These are phyloP conservation scores for Lagenorhynchus albirostris DNA, from an alignment of 2,113 vertebrate species.

Conservation along the genomic window DNA sequence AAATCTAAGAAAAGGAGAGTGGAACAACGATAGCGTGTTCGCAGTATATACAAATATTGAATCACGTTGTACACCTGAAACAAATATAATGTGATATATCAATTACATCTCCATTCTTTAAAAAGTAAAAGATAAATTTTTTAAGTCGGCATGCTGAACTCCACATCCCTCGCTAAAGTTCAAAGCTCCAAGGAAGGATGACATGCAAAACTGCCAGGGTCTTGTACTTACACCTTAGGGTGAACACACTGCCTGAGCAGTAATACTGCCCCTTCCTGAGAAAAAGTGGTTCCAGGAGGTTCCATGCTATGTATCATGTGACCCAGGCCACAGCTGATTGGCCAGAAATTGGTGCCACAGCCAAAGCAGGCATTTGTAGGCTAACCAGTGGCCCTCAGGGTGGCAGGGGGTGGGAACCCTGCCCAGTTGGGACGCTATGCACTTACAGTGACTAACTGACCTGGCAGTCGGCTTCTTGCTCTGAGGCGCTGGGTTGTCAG, in stretches of 20 bases:
- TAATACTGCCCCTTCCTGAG: background rate
- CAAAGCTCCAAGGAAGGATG: background rate
- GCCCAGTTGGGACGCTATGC: rapidly evolving
- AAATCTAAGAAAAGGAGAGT: background rate
- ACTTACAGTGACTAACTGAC: background rate
- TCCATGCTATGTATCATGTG: background rate
- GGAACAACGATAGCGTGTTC: too few species aligned
- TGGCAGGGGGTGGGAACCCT: too few species aligned
- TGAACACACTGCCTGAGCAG: background rate
- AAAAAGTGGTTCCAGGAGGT: background rate
- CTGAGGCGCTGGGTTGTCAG: background rate
- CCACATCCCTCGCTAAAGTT: background rate
- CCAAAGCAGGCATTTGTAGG: background rate
- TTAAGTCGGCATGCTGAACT: background rate
- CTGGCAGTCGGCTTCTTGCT: background rate
- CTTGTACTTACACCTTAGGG: background rate
- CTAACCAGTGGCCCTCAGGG: background rate
- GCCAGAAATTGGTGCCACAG: background rate
- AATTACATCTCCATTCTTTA: background rate
- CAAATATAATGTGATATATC: background rate
- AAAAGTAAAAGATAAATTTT: too few species aligned
- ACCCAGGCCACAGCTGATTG: background rate
- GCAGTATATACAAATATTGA: background rate
- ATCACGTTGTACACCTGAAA: background rate
- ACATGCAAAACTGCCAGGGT: background rate